These are phyloP conservation scores for Argyresthia goedartella DNA, from an alignment of 2,888 invertebrate species.

Conservation along the genomic window DNA sequence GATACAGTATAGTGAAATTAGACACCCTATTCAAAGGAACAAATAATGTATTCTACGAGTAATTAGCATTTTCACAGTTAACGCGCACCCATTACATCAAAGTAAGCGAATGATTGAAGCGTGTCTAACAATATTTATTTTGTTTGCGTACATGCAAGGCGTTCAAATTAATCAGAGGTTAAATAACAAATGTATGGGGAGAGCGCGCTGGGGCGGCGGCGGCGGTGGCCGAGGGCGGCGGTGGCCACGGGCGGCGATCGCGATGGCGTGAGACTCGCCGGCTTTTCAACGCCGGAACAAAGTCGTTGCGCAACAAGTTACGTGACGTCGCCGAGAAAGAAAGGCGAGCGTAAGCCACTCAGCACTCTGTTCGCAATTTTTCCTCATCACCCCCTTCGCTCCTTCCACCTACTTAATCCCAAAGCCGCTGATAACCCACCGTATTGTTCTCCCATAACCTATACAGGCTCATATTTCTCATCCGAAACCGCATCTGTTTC, in stretches of 20 bases:
- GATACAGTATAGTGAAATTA: too few relatives aligned
- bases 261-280: conserved; percentile 44
- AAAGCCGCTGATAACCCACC: not conserved
- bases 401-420: not conserved
- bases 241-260: conserved; percentile 18
- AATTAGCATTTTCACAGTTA: not conserved
- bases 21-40: not conserved
- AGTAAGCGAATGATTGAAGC: not conserved
- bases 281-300: conserved; percentile 58
- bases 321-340: conserved; percentile 31
- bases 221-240: conserved; percentile 10
- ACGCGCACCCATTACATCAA: not conserved
- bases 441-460: not conserved
- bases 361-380: not conserved
- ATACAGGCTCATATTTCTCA: not conserved
- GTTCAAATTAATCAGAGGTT: conserved; percentile 39
- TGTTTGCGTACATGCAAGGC: conserved; percentile 16
- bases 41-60: not conserved
- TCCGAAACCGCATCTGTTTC: not conserved
- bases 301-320: conserved; percentile 63
- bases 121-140: conserved; percentile 6
- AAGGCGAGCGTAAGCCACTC: conserved; percentile 4
- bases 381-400: not conserved
- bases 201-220: conserved; percentile 21
- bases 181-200: conserved; percentile 36